phyloP scores from a whole-genome alignment of 2,888 invertebrate species.

The Allophyes oxyacanthae region DNA sequence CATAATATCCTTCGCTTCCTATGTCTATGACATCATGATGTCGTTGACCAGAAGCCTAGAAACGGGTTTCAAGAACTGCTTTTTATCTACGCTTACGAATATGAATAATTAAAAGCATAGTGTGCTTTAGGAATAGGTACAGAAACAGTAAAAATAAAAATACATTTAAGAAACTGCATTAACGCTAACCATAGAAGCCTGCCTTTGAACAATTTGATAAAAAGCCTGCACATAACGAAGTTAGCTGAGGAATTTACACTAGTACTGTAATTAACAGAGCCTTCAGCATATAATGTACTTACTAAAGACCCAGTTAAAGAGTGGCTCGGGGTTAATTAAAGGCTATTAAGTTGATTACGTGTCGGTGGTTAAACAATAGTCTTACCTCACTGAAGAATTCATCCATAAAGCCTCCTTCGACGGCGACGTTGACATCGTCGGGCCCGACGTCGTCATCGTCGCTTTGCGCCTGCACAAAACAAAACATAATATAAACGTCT shows the following conservation, averaged over 20 bases:
- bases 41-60: constrained; percentile 39
- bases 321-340: constrained; percentile 39
- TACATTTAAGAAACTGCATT: no score
- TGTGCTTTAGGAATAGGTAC: not conserved
- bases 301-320: constrained; percentile 29
- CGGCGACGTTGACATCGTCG: constrained; percentile 98
- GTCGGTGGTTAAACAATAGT: constrained; percentile 18
- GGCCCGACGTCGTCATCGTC: constrained; percentile 98
- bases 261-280: constrained; percentile 52
- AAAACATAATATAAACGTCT: constrained; percentile 16
- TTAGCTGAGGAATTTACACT: constrained; percentile 33
- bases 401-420: constrained; percentile 99
- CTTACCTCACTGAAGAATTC: constrained; percentile 99
- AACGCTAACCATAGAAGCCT: no score
- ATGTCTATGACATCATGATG: constrained; percentile 36
- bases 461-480: constrained; percentile 95
- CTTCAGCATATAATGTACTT: constrained; percentile 47
- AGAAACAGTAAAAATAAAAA: not conserved
- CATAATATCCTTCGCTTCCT: constrained; percentile 19
- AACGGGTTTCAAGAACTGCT: constrained; percentile 32
- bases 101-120: constrained; percentile 17
- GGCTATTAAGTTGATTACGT: constrained; percentile 31
- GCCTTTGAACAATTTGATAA: constrained; percentile 27
- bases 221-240: constrained; percentile 21
- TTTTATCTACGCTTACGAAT: constrained; percentile 9